Base-by-base conservation (phyloP, 2,888 invertebrate genomes). In the Chaitophorus viminalis region DNA sequence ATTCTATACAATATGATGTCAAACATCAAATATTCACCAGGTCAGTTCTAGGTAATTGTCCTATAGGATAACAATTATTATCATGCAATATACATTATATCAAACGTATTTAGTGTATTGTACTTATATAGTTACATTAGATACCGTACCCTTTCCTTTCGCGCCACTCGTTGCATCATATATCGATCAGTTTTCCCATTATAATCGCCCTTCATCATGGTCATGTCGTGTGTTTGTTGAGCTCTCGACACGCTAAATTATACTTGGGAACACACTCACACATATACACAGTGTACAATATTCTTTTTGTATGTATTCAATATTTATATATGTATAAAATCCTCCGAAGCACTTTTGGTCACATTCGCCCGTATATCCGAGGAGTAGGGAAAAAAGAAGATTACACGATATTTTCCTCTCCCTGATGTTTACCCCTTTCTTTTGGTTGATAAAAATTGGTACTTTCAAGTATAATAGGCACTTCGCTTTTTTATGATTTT, bases 121-220 rank as follows among this genome's bases (percentile, higher is more conserved):
- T 81, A 21, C 68, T 39, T 81, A 21, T 6, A 29, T 68, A 21
- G 39, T 65, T 81, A 29, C 6, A 29, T n/a, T 70, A n/a, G 29
- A 52, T n/a, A n/a, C 9, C 18, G 8, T 74, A 31, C 17, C 8
- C 72, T 14, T 33, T 31, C 14, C 11, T 18, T 52, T 11, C 33
- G 3, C 46, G 46, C 54, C 46, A 68, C 46, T 77, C 46, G 46
- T 84, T 65, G 76, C 39, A 85, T 85, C 68, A 77, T 46, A 54
- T 77, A 85, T 85, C 76, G 84, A 76, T 85, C 65, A 25, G 76
- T 75, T 76, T 84, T 46, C 46, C 68, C 68, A 68, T 85, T 85
- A 85, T 68, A 68, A 85, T 85, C 84, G 68, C 76, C 84, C 46
- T 77, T 76, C 36, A 72, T 74, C 76, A 74, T 68, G 65, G 76